phyloP scores from a whole-genome alignment of 2,113 vertebrate species.

The Ginglymostoma cirratum region DNA sequence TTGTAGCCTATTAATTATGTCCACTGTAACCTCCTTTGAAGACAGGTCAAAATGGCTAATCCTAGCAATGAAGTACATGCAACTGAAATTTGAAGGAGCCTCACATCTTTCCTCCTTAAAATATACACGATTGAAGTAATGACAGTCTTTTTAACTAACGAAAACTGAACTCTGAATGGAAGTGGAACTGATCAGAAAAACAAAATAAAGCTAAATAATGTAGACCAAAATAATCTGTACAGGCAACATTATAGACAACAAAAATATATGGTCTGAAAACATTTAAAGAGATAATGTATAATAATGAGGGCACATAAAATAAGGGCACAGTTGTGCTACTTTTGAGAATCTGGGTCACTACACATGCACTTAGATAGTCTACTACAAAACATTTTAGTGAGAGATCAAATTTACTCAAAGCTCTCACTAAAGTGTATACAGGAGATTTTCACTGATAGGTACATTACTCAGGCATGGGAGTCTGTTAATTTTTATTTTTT shows the following conservation, averaged over 20 bases:
- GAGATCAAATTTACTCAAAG: too few relatives aligned
- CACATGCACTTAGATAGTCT: too few relatives aligned
- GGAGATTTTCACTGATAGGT: neutral
- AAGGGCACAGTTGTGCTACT: neutral
- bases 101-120: neutral
- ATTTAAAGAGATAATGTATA: neutral
- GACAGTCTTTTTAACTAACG: neutral
- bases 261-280: neutral
- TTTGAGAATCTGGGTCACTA: neutral
- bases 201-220: neutral
- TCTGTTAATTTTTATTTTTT: neutral
- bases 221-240: neutral
- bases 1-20: neutral
- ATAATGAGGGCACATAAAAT: too few relatives aligned
- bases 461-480: neutral
- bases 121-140: neutral
- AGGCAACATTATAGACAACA: neutral
- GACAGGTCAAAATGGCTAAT: neutral
- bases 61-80: neutral
- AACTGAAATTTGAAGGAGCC: neutral
- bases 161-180: neutral
- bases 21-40: neutral
- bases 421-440: neutral
- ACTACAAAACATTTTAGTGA: too few relatives aligned
- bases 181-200: neutral